Conservation (phyloP, 2,113 vertebrate genomes). For the Cyanocitta stelleri region DNA sequence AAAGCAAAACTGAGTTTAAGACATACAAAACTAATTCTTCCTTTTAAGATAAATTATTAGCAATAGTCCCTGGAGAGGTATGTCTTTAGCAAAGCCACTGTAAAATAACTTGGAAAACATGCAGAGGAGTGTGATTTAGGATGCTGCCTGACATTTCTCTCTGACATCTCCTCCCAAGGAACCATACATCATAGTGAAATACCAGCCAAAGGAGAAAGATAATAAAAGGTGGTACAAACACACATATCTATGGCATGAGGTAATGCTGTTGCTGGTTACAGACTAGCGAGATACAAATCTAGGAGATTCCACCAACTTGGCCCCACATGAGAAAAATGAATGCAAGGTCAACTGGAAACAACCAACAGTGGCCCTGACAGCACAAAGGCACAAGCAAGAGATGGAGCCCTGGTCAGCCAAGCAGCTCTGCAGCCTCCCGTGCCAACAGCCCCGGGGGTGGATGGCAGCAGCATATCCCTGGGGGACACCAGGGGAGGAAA, state of each 20-base stretch:
- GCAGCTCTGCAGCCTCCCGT: background rate
- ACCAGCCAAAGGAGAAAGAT: background rate
- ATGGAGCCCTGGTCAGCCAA: background rate
- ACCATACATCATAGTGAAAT: background rate
- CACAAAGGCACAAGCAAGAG: background rate
- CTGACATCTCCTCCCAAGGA: background rate
- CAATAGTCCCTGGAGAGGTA: background rate
- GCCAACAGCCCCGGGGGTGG: background rate
- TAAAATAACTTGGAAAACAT: background rate
- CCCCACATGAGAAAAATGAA: background rate
- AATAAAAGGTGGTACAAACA: background rate
- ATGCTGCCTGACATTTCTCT: background rate
- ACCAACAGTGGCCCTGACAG: fast-evolving
- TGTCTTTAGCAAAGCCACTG: background rate
- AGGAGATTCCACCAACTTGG: background rate
- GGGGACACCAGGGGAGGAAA: background rate
- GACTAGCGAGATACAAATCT: background rate
- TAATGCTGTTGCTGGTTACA: background rate
- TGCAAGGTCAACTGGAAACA: background rate
- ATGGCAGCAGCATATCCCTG: background rate
- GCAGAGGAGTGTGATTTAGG: conserved; percentile 4
- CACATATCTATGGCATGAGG: background rate
- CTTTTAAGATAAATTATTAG: background rate
- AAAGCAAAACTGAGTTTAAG: background rate
- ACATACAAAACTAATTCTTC: background rate